Evolutionary conservation across 2,113 vertebrate genomes (phyloP), one percentile per base, ranked within the genome.

Genomic region (Vidua chalybeata): DNA sequence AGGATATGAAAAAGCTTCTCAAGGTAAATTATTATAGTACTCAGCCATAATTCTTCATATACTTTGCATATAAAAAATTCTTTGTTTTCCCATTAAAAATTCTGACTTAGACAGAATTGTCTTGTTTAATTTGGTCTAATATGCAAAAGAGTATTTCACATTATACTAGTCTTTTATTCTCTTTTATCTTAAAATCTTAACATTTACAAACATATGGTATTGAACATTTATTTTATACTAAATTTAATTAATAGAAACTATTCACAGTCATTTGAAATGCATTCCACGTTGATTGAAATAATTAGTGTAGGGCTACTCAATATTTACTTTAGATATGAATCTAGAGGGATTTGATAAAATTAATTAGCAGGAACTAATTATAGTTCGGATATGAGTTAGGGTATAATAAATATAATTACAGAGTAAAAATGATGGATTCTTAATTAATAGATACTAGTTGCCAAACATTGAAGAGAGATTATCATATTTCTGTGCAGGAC

Each of bases 291-390:
- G 97, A 98, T 97, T 97, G 97, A 98, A 98, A 98, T 98, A 98
- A 98, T 98, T 98, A 98, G 97, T 96, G 95, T 96, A 96, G 94
- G 98, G 98, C 98, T 98, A 98, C 98, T 98, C 98, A 98, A 98
- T 98, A 98, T 98, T 98, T 98, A 98, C 97, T 98, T 97, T 97
- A 98, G 97, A 98, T 98, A 98, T 96, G 87, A 98, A 98, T 98
- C 98, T 97, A 94, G 95, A 95, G 97, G 97, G 97, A 98, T 97
- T 98, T 98, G 97, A 98, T 98, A 98, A 98, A 98, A 98, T 98
- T 98, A 98, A 98, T 98, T 98, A 98, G 97, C 95, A 97, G 94
- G 96, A 98, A 98, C 98, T 98, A 98, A 98, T 98, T 98, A 98
- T 97, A 98, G 97, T 98, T 98, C 98, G 97, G 97, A 98, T 98